A percentile compares a stretch with the other conserved stretches of the same genome.
These are phyloP conservation scores for Ptilorrhoa leucosticta DNA, from an alignment of 2,113 vertebrate species.

Conservation along the genomic window DNA sequence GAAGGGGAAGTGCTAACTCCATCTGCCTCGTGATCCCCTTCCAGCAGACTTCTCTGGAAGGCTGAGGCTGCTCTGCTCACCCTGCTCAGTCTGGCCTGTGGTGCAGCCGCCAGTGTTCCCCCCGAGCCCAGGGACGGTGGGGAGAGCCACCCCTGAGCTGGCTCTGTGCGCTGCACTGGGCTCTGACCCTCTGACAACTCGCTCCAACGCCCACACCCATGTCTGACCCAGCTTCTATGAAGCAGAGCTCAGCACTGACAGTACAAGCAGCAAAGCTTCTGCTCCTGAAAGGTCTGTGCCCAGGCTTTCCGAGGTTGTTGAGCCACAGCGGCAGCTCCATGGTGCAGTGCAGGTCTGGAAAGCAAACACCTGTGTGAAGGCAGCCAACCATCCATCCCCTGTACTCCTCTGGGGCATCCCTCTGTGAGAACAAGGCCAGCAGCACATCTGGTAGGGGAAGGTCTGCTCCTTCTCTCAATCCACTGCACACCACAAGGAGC, in stretches of 20 bases:
- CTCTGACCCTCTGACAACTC: not conserved
- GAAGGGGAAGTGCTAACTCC: not conserved
- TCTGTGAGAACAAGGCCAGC: not conserved
- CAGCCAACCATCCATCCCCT: not conserved
- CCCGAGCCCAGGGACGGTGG: accelerated
- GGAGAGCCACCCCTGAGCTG: not conserved
- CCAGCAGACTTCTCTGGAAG: not conserved
- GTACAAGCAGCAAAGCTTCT: not conserved
- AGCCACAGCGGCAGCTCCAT: accelerated
- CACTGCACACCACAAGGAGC: not conserved
- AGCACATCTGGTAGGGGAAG: not conserved
- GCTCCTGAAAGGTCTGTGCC: not conserved
- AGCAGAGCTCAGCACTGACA: not conserved
- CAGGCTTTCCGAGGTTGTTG: accelerated
- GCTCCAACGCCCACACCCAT: not conserved
- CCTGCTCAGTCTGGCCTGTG: accelerated
- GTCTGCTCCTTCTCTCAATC: not conserved
- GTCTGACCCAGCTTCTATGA: not conserved
- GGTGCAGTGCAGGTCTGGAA: accelerated
- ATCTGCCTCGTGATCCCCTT: not conserved
- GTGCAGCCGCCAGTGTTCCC: accelerated
- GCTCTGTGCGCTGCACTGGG: accelerated
- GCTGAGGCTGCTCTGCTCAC: not conserved
- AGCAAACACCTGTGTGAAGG: accelerated
- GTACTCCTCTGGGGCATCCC: not conserved